These are phyloP conservation scores for Rotaria macrura DNA, from an alignment of 2,888 invertebrate species.

Conservation along the genomic window DNA sequence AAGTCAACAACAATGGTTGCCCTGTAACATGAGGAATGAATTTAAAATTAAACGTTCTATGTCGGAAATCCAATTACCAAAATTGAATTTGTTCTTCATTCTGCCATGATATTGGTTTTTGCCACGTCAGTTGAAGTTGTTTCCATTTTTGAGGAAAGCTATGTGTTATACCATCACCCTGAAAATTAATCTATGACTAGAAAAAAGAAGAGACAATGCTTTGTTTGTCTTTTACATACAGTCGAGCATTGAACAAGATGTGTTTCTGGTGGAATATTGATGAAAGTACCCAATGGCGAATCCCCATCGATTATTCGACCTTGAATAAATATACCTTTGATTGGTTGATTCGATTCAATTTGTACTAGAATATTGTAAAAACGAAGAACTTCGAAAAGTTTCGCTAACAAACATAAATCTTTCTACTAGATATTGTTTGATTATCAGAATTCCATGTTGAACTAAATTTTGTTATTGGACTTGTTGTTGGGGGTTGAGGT, in stretches of 20 bases:
- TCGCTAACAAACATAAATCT: too few species aligned
- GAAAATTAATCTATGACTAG: neutral
- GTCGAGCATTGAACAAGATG: neutral
- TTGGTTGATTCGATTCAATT: neutral
- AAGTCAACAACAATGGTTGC: neutral
- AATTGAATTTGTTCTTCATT: neutral
- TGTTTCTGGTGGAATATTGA: neutral
- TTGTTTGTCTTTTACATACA: neutral
- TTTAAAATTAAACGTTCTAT: neutral
- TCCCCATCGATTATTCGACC: neutral
- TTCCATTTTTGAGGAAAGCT: neutral
- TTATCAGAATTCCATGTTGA: neutral
- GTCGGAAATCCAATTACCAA: neutral
- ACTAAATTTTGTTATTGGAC: neutral
- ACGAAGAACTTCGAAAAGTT: too few species aligned
- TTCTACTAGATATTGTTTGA: neutral
- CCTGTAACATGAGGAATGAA: neutral
- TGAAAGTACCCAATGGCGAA: neutral
- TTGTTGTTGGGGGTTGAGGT: neutral
- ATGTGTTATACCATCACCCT: constrained; percentile 15
- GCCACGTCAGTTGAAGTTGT: neutral
- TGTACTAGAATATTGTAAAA: neutral
- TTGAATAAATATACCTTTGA: neutral
- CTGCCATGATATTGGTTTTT: neutral
- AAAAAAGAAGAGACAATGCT: neutral